phyloP scores from a whole-genome alignment of 1,140 invertebrate genomes.

The Pantala flavescens region DNA sequence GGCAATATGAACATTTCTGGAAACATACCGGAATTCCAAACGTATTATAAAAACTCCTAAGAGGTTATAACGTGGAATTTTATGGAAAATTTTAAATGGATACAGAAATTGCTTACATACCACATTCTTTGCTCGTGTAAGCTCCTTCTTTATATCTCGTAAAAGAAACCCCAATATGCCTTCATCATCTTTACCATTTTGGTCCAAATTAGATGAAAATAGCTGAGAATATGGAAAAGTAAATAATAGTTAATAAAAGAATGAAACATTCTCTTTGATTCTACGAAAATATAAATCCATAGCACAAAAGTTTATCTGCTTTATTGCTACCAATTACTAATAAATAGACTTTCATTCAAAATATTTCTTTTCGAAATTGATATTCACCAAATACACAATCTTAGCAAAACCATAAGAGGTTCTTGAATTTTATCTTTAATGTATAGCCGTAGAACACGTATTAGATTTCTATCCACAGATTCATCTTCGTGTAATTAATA shows the following conservation, averaged over 20 bases:
- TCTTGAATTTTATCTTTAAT: no score
- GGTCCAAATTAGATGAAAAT: conserved; percentile 48
- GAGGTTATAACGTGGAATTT: no score
- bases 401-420: no score
- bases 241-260: background rate
- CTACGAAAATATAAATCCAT: background rate
- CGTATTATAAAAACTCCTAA: conserved; percentile 11
- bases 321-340: background rate
- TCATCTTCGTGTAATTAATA: no score
- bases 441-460: no score
- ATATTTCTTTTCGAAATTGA: no score
- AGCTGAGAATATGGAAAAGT: conserved; percentile 33
- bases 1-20: conserved; percentile 49
- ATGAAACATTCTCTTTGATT: background rate
- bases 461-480: no score
- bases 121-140: conserved; percentile 41
- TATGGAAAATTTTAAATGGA: no score
- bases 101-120: conserved; percentile 28
- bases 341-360: background rate
- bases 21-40: conserved; percentile 18
- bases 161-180: conserved; percentile 52
- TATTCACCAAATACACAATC: no score
- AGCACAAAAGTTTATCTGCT: background rate
- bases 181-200: conserved; percentile 45
- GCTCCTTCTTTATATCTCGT: conserved; percentile 47